Conservation (phyloP, 2,888 invertebrate genomes). For the Leptogaster cylindrica region DNA sequence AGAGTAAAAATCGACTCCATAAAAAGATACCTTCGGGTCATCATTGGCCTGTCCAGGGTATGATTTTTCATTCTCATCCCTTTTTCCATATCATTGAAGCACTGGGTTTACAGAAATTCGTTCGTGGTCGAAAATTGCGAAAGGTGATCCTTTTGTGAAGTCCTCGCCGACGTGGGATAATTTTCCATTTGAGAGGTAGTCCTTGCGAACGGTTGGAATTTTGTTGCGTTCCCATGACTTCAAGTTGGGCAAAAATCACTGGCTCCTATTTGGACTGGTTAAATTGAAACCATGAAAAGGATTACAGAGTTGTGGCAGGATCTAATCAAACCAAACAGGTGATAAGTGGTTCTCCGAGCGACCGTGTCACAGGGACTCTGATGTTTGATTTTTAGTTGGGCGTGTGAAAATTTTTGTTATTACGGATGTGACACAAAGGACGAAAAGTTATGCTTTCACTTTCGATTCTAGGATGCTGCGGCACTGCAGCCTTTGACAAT, state of each 20-base stretch:
- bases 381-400: not conserved
- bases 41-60: not conserved
- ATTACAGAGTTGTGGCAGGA: conserved; percentile 10
- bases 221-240: conserved; percentile 26
- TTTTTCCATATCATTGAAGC: conserved; percentile 11
- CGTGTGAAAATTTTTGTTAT: conserved; percentile 31
- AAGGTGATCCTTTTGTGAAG: conserved; percentile 37
- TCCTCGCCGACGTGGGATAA: conserved; percentile 33
- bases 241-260: conserved; percentile 5
- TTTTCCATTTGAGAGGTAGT: conserved; percentile 28
- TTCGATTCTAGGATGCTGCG: not conserved
- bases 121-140: conserved; percentile 38
- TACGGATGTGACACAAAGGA: not conserved
- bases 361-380: not conserved
- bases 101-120: conserved; percentile 10
- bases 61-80: conserved; percentile 32
- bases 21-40: conserved; percentile 15
- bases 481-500: not conserved
- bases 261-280: not conserved
- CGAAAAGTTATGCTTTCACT: conserved; percentile 22
- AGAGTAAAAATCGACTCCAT: not conserved
- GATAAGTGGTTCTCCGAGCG: not conserved
- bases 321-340: conserved; percentile 25
- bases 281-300: conserved; percentile 9
- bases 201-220: conserved; percentile 2